Conservation (phyloP, 2,113 vertebrate species). For the crab-eating macaque (Macaca fascicularis) region DNA sequence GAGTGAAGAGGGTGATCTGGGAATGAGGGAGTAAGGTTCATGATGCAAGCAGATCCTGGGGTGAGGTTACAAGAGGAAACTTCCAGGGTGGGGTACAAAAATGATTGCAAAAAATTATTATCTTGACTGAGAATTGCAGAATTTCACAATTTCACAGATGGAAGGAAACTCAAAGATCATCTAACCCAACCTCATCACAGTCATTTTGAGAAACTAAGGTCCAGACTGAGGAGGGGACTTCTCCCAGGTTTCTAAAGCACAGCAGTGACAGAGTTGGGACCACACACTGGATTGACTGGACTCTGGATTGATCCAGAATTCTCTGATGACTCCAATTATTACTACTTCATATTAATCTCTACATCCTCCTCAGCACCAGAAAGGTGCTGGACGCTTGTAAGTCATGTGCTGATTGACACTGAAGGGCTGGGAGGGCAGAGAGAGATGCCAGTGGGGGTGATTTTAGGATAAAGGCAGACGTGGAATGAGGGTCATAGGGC, state of each 20-base stretch:
- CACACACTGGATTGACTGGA: not conserved
- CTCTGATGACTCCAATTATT: not conserved
- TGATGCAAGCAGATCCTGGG: not conserved
- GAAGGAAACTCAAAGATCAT: not conserved
- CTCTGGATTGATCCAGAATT: not conserved
- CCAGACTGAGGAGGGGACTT: not conserved
- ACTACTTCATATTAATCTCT: slow-evolving; percentile 16
- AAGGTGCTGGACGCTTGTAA: not conserved
- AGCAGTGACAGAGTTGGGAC: not conserved
- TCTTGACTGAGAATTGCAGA: slow-evolving; percentile 25
- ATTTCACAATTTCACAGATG: slow-evolving; percentile 44
- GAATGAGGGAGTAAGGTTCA: not conserved
- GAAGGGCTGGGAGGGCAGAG: not conserved
- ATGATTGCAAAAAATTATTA: not conserved
- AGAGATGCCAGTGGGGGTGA: not conserved
- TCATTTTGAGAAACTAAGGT: not conserved
- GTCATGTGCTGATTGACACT: slow-evolving; percentile 45
- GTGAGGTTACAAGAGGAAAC: not conserved
- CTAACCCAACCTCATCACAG: not conserved
- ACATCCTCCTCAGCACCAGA: not conserved
- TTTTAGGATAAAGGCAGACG: not conserved
- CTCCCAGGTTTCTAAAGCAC: not conserved
- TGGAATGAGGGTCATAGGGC: not conserved
- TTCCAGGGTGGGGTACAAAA: slow-evolving; percentile 2
- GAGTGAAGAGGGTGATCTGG: not conserved